Conservation (phyloP, 2,888 invertebrate genomes). For the Choristoneura rosaceana region DNA sequence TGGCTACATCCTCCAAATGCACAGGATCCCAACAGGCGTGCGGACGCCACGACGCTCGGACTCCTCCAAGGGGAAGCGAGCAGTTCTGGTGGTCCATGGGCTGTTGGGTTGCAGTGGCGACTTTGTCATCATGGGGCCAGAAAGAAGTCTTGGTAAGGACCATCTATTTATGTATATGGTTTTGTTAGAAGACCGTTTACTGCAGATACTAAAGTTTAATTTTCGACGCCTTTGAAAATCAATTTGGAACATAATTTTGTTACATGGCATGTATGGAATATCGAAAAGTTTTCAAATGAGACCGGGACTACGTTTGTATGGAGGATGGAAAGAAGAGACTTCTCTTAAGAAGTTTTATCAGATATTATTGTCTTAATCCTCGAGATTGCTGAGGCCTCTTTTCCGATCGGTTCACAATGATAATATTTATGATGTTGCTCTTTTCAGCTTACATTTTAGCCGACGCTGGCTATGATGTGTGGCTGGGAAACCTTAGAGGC, state of each 20-base stretch:
- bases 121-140: conserved; percentile 89
- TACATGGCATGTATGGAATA: too few relatives aligned
- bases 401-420: too few relatives aligned
- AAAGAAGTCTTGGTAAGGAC: conserved; percentile 86
- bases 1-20: conserved; percentile 86
- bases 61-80: conserved; percentile 66
- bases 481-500: conserved; percentile 84
- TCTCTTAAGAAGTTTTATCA: too few relatives aligned
- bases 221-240: too few relatives aligned
- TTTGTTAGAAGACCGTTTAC: too few relatives aligned
- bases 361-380: too few relatives aligned
- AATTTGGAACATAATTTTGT: too few relatives aligned
- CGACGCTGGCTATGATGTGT: conserved; percentile 86
- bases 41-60: conserved; percentile 62
- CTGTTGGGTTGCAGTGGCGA: conserved; percentile 88
- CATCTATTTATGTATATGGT: not conserved
- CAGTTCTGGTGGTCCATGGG: conserved; percentile 85
- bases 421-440: not conserved
- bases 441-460: conserved; percentile 82
- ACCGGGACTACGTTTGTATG: too few relatives aligned
- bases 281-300: too few relatives aligned
- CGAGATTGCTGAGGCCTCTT: too few relatives aligned
- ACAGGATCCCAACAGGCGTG: conserved; percentile 84
- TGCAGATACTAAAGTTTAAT: too few relatives aligned
- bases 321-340: too few relatives aligned